Evolutionary conservation across 2,888 invertebrate genomes (phyloP).

Genomic region (Ryuthela nishihirai): DNA sequence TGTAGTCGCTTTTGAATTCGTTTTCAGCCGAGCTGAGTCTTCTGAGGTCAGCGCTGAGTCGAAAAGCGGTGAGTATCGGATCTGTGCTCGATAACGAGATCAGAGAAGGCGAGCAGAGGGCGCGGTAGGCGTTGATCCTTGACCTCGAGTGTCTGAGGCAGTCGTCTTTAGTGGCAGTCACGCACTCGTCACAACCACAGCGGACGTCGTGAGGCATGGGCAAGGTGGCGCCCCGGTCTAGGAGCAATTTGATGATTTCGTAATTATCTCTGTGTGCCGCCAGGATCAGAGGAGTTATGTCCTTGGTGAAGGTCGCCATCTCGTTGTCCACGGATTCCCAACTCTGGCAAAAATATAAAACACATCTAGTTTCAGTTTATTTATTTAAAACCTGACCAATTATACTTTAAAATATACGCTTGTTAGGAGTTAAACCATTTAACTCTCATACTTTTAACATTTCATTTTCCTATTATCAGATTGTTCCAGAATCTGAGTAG

Average conservation of each 20-base stretch:
- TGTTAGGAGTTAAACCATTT: too few species aligned
- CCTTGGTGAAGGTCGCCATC: slow-evolving; percentile 94
- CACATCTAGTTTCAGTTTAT: background rate
- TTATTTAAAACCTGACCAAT: too few species aligned
- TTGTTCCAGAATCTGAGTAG: too few species aligned
- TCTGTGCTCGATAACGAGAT: slow-evolving; percentile 96
- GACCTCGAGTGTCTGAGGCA: slow-evolving; percentile 92
- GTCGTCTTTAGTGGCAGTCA: slow-evolving; percentile 83
- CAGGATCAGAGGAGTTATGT: slow-evolving; percentile 95
- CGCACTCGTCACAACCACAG: slow-evolving; percentile 94
- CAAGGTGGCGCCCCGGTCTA: slow-evolving; percentile 89
- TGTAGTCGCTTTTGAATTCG: slow-evolving; percentile 92
- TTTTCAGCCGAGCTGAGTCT: slow-evolving; percentile 93
- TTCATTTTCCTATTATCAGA: too few species aligned
- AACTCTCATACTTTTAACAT: too few species aligned
- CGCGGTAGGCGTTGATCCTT: slow-evolving; percentile 94
- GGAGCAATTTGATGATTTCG: slow-evolving; percentile 95
- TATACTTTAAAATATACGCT: too few species aligned
- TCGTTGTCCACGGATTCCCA: slow-evolving; percentile 89
- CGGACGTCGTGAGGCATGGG: slow-evolving; percentile 93
- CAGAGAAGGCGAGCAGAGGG: slow-evolving; percentile 91
- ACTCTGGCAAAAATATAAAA: slow-evolving; percentile 59
- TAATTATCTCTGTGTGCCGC: slow-evolving; percentile 98
- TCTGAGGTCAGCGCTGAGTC: slow-evolving; percentile 93
- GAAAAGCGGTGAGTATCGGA: slow-evolving; percentile 97